These are phyloP conservation scores for Balaenoptera acutorostrata DNA, from an alignment of 2,113 vertebrate species.

Conservation along the genomic window DNA sequence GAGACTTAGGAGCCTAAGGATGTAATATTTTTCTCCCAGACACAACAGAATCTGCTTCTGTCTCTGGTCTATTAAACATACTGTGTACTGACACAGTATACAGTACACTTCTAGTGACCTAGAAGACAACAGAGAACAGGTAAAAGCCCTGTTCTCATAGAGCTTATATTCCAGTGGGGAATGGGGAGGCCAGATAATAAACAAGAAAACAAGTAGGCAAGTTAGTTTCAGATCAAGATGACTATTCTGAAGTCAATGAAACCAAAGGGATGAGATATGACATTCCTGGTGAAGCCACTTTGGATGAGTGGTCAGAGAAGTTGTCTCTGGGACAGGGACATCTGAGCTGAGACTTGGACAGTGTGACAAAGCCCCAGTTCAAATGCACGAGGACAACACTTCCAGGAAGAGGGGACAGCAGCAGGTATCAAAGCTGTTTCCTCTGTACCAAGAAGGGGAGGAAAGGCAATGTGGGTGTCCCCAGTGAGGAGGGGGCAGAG, in stretches of 20 bases:
- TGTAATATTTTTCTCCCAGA: neutral
- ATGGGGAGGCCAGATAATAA: neutral
- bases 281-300: neutral
- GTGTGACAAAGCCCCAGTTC: neutral
- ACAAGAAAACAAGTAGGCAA: neutral
- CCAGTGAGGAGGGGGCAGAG: accelerated
- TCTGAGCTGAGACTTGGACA: neutral
- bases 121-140: neutral
- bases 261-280: neutral
- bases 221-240: neutral
- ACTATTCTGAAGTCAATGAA: neutral
- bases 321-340: neutral
- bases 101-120: too few species aligned
- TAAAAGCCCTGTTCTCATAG: neutral
- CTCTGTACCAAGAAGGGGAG: neutral
- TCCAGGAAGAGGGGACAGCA: neutral
- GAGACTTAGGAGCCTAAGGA: neutral
- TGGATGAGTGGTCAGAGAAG: neutral
- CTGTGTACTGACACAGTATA: too few species aligned
- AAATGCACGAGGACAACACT: neutral
- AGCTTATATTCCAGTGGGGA: neutral
- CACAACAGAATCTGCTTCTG: neutral
- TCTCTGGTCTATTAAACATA: neutral
- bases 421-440: neutral
- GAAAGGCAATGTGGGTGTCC: neutral